Conservation (phyloP, 64 coral and sea anemone species). For the Montipora cactus region DNA sequence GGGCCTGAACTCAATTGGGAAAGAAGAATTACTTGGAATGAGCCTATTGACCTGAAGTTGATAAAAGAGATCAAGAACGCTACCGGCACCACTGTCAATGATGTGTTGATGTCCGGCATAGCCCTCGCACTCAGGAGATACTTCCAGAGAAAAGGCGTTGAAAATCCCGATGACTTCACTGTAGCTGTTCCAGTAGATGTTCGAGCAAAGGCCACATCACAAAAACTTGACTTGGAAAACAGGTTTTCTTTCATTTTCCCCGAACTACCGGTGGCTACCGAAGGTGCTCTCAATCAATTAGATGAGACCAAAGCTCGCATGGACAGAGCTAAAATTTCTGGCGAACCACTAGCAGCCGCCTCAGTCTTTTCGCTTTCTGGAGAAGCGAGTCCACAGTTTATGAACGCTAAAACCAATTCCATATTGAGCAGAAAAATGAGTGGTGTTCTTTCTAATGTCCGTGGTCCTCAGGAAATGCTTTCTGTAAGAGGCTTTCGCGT, state of each 20-base stretch:
- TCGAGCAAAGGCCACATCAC: constrained; percentile 11
- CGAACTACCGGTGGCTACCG: constrained; percentile 55
- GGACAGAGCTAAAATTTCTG: constrained; percentile 81
- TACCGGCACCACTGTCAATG: constrained; percentile 92
- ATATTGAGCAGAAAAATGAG: constrained; percentile 59
- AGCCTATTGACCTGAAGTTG: constrained; percentile 69
- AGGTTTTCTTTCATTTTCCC: constrained; percentile 83
- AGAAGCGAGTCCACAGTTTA: constrained; percentile 62
- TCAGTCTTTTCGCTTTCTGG: constrained; percentile 38
- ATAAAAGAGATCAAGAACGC: constrained; percentile 85
- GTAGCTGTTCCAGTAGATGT: constrained; percentile 90
- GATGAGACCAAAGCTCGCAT: constrained; percentile 82
- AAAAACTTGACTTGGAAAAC: constrained; percentile 75
- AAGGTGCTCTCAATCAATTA: constrained; percentile 58
- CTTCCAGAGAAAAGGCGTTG: constrained; percentile 75
- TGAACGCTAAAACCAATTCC: constrained; percentile 29
- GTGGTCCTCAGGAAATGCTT: constrained; percentile 68
- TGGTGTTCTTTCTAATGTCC: constrained; percentile 94
- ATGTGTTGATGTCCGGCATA: constrained; percentile 86
- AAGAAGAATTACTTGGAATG: constrained; percentile 81
- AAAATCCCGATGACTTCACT: constrained; percentile 74
- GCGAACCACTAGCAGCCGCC: constrained; percentile 78
- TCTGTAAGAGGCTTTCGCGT: constrained; percentile 47
- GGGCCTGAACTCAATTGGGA: constrained; percentile 71
- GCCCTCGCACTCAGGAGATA: constrained; percentile 78